Conservation (phyloP, 1,140 invertebrate genomes). For the Dryas iulia region DNA sequence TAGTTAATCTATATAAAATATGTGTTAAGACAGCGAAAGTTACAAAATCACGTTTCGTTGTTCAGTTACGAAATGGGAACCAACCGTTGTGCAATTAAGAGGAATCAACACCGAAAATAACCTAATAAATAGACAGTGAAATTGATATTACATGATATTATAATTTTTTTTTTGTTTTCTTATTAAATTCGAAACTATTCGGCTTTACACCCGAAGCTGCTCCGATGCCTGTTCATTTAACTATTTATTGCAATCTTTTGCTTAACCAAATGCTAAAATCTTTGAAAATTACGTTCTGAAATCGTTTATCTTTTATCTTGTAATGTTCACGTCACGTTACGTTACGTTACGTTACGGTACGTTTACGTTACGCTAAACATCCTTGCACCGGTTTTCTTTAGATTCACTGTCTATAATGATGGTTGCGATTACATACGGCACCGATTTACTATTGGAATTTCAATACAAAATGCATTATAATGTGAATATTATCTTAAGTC, state of each 20-base stretch:
- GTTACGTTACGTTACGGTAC: too few relatives aligned
- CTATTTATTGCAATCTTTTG: constrained; percentile 74
- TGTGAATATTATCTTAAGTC: constrained; percentile 20
- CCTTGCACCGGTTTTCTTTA: constrained; percentile 37
- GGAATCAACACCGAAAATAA: constrained; percentile 74
- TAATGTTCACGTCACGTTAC: constrained; percentile 3
- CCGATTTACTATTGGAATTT: constrained; percentile 23
- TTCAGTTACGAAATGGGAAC: constrained; percentile 59
- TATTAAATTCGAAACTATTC: constrained; percentile 77
- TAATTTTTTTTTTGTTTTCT: constrained; percentile 49
- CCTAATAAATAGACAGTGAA: constrained; percentile 27
- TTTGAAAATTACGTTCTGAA: constrained; percentile 31
- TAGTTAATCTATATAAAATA: constrained; percentile 7
- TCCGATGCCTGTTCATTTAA: constrained; percentile 73
- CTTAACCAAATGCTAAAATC: constrained; percentile 46
- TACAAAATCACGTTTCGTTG: constrained; percentile 11
- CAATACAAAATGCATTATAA: constrained; percentile 5
- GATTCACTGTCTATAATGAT: constrained; percentile 77
- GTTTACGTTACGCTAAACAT: too few relatives aligned
- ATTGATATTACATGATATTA: constrained; percentile 77
- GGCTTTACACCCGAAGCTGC: constrained; percentile 61
- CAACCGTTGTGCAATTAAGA: constrained; percentile 63
- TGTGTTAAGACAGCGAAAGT: not conserved
- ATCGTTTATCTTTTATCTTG: constrained; percentile 13
- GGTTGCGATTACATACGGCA: constrained; percentile 36